Evolutionary conservation across 2,888 invertebrate genomes (phyloP), one percentile per base, ranked within the genome.

Genomic region (Caenorhabditis sp.): DNA sequence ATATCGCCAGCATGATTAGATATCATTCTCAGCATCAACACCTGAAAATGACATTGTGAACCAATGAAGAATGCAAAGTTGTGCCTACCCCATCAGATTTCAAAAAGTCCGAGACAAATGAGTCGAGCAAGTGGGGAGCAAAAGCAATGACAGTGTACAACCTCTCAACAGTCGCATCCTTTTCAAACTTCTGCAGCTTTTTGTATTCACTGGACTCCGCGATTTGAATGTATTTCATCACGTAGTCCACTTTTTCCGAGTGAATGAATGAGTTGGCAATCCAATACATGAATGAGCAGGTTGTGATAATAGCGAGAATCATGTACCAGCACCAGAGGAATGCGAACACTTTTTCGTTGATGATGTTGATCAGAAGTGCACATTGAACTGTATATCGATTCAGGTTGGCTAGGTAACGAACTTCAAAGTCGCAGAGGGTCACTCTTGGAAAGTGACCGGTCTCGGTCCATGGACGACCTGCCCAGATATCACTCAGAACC

Each of bases 271-370:
- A 81, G 65, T 85, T 85, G 2, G 83, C 79, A 7, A 88, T 41
- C 88, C 88, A 88, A 62, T 85, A 84, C 35, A 88, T 30, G 26
- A 86, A 80, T 2, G 88, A 88, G 41, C 78, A 81, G 1, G 79
- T 84, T 0, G 88, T 88, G 58, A 86, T 83, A 27, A 82, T 59
- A 8, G 80, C 80, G 13, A 88, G 73, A 7, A 88, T 65, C 56
- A 86, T 79, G 50, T 89, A 89, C 88, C 88, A 88, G 59, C 83
- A 81, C 88, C 88, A 88, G 43, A 88, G 80, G 58, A 89, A 87
- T 20, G 87, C 87, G 62, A 87, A 87, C 3, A 87, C 87, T 56
- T 87, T 87, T 63, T 88, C 88, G 66, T 88, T 88, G 77, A 88
- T 86, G 39, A 88, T 87, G 66, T 88, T 88, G 59, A 88, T 88